Evolutionary conservation across 2,113 vertebrate species (phyloP).

Genomic region (Sisor rabdophorus): DNA sequence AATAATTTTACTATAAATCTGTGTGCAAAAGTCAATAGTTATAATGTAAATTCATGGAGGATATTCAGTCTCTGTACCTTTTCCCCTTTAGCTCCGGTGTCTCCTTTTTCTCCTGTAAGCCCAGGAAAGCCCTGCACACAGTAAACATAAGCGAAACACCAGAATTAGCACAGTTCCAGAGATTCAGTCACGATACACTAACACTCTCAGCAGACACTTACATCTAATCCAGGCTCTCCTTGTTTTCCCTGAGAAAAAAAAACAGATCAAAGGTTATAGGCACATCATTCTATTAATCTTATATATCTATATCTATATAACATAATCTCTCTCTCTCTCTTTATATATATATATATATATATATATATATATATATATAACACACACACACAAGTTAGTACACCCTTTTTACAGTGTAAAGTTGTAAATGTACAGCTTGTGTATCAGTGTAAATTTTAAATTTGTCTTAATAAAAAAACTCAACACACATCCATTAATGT

Average conservation of each 20-base stretch:
- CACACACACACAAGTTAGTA: too few species aligned
- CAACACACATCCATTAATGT: too few species aligned
- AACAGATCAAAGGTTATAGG: not conserved
- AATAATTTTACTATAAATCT: too few species aligned
- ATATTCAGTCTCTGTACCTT: constrained; percentile 32
- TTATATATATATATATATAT: too few species aligned
- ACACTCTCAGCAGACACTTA: constrained; percentile 38
- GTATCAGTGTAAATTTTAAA: too few species aligned
- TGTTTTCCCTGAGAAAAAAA: constrained; percentile 48
- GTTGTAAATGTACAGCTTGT: too few species aligned
- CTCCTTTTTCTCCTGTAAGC: constrained; percentile 50
- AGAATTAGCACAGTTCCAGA: not conserved
- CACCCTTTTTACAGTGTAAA: too few species aligned
- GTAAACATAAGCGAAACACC: not conserved
- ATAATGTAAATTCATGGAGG: not conserved
- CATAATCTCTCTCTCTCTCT: too few species aligned
- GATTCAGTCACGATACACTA: not conserved
- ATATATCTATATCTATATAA: too few species aligned
- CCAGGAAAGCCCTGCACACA: constrained; percentile 51
- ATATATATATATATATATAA: too few species aligned
- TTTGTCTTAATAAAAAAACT: too few species aligned
- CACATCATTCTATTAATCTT: too few species aligned
- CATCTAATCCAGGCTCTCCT: constrained; percentile 54
- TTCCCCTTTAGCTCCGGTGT: constrained; percentile 46
- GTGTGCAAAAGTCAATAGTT: not conserved